These are phyloP conservation scores for Alviniconcha marisindica DNA, from an alignment of 1,140 invertebrate species.

Conservation along the genomic window DNA sequence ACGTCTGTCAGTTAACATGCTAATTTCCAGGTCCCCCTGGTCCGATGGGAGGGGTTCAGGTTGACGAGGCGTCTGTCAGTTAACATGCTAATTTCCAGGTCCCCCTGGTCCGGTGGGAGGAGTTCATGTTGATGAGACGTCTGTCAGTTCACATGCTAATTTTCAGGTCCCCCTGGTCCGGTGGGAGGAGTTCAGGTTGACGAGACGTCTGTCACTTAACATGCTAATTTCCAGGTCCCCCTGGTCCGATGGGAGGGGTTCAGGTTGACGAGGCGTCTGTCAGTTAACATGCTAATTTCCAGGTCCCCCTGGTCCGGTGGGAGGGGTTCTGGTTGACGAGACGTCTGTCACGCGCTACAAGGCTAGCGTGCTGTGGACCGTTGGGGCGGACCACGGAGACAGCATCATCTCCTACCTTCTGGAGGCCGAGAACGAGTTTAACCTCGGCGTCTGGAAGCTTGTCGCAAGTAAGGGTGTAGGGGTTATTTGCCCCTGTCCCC, in stretches of 20 bases:
- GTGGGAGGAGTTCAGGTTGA: constrained; percentile 74
- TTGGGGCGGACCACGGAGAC: constrained; percentile 57
- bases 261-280: constrained; percentile 81
- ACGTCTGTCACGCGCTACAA: constrained; percentile 82
- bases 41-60: constrained; percentile 74
- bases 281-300: no score
- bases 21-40: no score
- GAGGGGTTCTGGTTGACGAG: constrained; percentile 77
- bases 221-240: constrained; percentile 73
- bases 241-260: constrained; percentile 75
- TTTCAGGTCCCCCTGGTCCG: constrained; percentile 73
- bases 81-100: no score
- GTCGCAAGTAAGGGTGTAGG: constrained; percentile 66
- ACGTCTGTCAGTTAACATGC: constrained; percentile 85
- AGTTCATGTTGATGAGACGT: constrained; percentile 78
- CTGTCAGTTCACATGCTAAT: no score
- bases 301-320: constrained; percentile 75
- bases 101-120: constrained; percentile 76
- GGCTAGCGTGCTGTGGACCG: constrained; percentile 33
- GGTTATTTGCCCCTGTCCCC: no score
- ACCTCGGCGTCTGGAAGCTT: constrained; percentile 87
- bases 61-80: constrained; percentile 83
- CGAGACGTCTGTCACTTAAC: constrained; percentile 85
- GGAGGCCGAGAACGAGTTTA: constrained; percentile 90
- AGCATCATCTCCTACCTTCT: constrained; percentile 81